Conservation (phyloP, 2,888 invertebrate genomes). For the Ferdinandea cuprea region DNA sequence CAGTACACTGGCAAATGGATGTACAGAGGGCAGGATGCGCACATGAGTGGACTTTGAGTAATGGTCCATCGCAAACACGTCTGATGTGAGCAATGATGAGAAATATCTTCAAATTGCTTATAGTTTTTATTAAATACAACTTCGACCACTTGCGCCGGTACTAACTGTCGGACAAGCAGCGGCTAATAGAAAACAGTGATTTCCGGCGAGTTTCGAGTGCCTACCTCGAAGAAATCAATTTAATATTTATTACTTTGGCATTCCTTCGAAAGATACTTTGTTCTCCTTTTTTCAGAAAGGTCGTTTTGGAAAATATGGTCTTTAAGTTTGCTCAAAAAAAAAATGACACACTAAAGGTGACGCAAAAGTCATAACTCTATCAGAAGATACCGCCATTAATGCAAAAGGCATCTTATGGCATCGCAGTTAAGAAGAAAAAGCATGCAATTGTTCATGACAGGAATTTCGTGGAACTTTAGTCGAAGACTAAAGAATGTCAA, state of each 20-base stretch:
- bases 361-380: too few species aligned
- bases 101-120: background rate
- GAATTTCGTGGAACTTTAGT: too few species aligned
- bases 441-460: too few species aligned
- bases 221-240: background rate
- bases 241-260: background rate
- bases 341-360: too few species aligned
- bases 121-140: background rate
- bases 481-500: too few species aligned
- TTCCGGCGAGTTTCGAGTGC: background rate
- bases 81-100: slow-evolving; percentile 32
- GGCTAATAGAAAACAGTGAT: slow-evolving; percentile 40
- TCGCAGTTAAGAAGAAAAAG: too few species aligned
- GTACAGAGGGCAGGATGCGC: slow-evolving; percentile 51
- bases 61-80: slow-evolving; percentile 55
- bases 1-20: slow-evolving; percentile 1
- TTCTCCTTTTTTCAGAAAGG: too few species aligned
- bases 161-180: slow-evolving; percentile 9
- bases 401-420: too few species aligned
- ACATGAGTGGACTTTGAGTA: slow-evolving; percentile 63
- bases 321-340: too few species aligned
- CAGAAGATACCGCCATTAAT: too few species aligned
- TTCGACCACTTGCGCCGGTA: background rate
- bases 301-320: too few species aligned
- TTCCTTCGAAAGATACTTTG: background rate